Evolutionary conservation across 1,140 invertebrate genomes (phyloP).

Genomic region (Aphis gossypii): DNA sequence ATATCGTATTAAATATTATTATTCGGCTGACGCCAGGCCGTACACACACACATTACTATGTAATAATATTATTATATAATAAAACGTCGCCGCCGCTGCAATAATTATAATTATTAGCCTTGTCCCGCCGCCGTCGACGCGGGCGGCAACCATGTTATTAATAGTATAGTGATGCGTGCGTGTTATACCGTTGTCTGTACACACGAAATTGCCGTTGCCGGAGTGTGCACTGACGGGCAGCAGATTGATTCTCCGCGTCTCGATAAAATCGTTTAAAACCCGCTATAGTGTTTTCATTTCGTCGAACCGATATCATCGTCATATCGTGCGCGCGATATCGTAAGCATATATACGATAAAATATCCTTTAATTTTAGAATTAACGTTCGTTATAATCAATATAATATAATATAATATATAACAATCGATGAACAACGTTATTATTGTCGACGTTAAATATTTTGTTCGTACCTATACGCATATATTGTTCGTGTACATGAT

Average conservation of each 20-base stretch:
- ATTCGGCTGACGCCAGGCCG: not conserved
- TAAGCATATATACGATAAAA: not conserved
- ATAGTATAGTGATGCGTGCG: not conserved
- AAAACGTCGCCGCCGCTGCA: too few relatives aligned
- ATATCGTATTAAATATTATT: not conserved
- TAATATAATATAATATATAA: too few relatives aligned
- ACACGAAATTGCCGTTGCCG: too few relatives aligned
- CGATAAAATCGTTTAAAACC: not conserved
- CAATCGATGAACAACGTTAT: too few relatives aligned
- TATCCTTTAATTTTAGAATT: not conserved
- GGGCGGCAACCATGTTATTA: not conserved
- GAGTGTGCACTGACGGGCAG: not conserved
- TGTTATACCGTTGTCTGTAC: not conserved
- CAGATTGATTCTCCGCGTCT: not conserved
- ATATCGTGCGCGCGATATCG: too few relatives aligned
- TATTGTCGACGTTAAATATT: too few relatives aligned
- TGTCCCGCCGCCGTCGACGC: not conserved
- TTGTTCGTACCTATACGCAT: too few relatives aligned
- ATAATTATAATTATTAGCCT: constrained; percentile 12
- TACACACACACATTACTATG: not conserved
- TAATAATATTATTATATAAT: not conserved
- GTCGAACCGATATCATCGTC: not conserved
- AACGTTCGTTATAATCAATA: too few relatives aligned
- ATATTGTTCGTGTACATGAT: too few relatives aligned
- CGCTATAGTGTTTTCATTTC: not conserved